phyloP scores from a whole-genome alignment of 2,888 invertebrate species.

The Agrochola macilenta region DNA sequence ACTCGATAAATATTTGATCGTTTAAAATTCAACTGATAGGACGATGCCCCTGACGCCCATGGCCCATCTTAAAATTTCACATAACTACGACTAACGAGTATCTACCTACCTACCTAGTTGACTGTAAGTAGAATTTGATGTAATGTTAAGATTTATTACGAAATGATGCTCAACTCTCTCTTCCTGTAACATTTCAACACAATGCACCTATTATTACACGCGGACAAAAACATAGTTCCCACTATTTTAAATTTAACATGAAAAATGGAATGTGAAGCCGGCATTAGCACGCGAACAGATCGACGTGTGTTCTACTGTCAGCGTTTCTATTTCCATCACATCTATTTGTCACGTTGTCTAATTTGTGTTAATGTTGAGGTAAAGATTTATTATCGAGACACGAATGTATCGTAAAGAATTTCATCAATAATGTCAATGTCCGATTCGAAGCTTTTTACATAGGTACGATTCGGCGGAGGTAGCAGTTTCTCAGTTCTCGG shows the following conservation, averaged over 20 bases:
- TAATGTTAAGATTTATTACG: conserved; percentile 29
- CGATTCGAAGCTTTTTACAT: conserved; percentile 1
- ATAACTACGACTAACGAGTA: conserved; percentile 1
- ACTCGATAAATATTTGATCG: conserved; percentile 76
- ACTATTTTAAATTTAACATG: conserved; percentile 87
- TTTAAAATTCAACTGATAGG: conserved; percentile 61
- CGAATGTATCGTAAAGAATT: conserved; percentile 35
- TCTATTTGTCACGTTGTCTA: conserved; percentile 89
- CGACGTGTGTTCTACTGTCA: conserved; percentile 87
- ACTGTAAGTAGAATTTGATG: conserved; percentile 29
- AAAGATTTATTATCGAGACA: conserved; percentile 82
- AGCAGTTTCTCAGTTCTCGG: not conserved
- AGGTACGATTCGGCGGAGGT: not conserved
- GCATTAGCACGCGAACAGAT: conserved; percentile 80
- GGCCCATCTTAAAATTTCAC: conserved; percentile 23
- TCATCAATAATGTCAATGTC: conserved; percentile 38
- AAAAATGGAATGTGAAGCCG: conserved; percentile 87
- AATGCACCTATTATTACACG: conserved; percentile 67
- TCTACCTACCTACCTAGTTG: not conserved
- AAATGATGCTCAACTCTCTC: conserved; percentile 39
- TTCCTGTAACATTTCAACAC: conserved; percentile 64
- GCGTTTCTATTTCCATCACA: conserved; percentile 84
- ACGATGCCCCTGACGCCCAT: conserved; percentile 28
- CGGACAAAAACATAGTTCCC: conserved; percentile 64
- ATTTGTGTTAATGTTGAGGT: conserved; percentile 87